Base-by-base conservation (phyloP, 2,113 vertebrate species). In the Pimephales promelas region DNA sequence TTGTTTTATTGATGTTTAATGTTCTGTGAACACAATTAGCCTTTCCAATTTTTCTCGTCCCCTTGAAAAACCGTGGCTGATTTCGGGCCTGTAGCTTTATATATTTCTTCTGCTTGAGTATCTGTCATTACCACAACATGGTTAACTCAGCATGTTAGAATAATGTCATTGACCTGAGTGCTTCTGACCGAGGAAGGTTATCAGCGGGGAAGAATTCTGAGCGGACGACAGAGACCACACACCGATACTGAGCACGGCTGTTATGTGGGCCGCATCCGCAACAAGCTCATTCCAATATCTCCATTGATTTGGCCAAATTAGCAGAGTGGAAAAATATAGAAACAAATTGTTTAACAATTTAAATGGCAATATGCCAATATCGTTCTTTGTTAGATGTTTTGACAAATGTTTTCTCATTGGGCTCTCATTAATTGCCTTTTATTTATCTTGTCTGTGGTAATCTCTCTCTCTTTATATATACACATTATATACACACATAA, bases 151-250 rank as follows among this genome's bases (percentile, higher is more conserved):
- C 45, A 40, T 86, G 87, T 83, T 77, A 87, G 56, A 89, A 86
- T 89, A 83, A 84, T 71, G 74, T 82, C 84, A 89, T 49, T 89
- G 88, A 89, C 88, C 84, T 77, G 82, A 4, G 77, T 84, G 86
- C 64, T 79, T 82, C 86, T 57, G 70, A 78, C 82, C 79, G 52
- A 59, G 66, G 61, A 74, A 85, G 86, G 70, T 86, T 86, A 87
- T 89, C 86, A 49, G 43, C 28, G 68, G 54, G 61, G 76, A 79
- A 78, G 83, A 43, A 43, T 45, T 76, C 80, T 74, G 16, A 75
- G 10, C 75, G 75, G 74, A 87, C 70, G 57, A 78, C 68, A 40
- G 43, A 68, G 70, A 68, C 85, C 80, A 82, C 78, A 52, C 62
- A 73, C 52, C 36, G 20, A 61, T 18, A 22, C 40, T 78, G 22